Evolutionary conservation across 2,797 vertebrate species (phyloP).

Genomic region (Cyclopterus lumpus): DNA sequence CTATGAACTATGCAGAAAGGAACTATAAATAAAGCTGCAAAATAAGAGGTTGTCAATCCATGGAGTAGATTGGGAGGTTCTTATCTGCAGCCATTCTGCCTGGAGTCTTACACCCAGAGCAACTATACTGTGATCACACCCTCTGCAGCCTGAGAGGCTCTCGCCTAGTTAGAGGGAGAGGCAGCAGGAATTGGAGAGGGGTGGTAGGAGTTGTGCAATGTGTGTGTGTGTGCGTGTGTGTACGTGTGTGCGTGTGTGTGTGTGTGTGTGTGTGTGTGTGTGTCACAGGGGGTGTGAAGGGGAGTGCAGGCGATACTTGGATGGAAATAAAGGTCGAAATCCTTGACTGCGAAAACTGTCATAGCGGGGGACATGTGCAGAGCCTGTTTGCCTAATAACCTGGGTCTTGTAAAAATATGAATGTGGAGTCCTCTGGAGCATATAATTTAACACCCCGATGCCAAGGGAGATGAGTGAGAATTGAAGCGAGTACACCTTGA

Average conservation of each 20-base stretch:
- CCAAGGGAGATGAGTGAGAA: slow-evolving; percentile 88
- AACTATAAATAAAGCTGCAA: slow-evolving; percentile 71
- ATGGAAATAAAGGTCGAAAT: slow-evolving; percentile 84
- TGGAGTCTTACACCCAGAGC: slow-evolving; percentile 79
- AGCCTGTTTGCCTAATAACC: slow-evolving; percentile 86
- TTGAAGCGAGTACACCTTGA: slow-evolving; percentile 86
- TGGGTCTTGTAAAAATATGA: slow-evolving; percentile 80
- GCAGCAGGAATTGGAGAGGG: slow-evolving; percentile 65
- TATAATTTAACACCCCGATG: slow-evolving; percentile 86
- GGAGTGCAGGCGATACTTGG: slow-evolving; percentile 75
- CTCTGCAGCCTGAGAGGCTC: slow-evolving; percentile 72
- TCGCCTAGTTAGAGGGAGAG: slow-evolving; percentile 76
- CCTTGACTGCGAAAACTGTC: slow-evolving; percentile 86
- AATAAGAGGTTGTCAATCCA: slow-evolving; percentile 70
- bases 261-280: slow-evolving; percentile 33
- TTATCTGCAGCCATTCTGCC: slow-evolving; percentile 67
- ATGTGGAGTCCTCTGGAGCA: slow-evolving; percentile 78
- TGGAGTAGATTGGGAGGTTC: slow-evolving; percentile 64
- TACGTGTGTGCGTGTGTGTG: slow-evolving; percentile 49
- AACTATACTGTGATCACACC: slow-evolving; percentile 80
- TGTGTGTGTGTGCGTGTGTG: slow-evolving; percentile 55
- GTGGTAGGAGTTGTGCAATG: slow-evolving; percentile 57
- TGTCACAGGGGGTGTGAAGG: slow-evolving; percentile 63
- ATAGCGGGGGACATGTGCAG: slow-evolving; percentile 80
- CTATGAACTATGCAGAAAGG: slow-evolving; percentile 64